A percentile compares a stretch with the other conserved stretches of the same genome.
These are phyloP conservation scores for Geococcyx californianus DNA, from an alignment of 2,113 vertebrate genomes.

Conservation along the genomic window DNA sequence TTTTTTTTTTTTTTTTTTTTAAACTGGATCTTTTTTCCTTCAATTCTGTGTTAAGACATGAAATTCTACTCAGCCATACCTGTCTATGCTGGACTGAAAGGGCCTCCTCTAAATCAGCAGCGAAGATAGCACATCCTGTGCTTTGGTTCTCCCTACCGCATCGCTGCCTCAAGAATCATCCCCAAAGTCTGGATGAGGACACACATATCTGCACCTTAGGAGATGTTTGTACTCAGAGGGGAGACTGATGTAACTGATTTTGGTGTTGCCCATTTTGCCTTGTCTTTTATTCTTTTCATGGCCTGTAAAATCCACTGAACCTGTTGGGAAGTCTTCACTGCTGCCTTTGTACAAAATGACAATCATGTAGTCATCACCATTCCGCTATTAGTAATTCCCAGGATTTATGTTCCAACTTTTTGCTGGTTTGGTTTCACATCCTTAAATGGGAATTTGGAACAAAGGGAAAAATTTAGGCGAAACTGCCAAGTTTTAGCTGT, in stretches of 20 bases:
- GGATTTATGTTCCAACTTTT: neutral
- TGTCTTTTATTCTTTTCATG: neutral
- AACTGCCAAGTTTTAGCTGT: neutral
- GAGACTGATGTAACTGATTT: neutral
- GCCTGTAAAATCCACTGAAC: neutral
- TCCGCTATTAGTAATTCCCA: neutral
- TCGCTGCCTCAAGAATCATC: neutral
- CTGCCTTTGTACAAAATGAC: neutral
- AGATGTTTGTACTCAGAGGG: neutral
- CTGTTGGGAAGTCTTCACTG: neutral
- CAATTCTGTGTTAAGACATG: neutral
- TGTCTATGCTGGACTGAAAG: neutral
- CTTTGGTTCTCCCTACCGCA: neutral
- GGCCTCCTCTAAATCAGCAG: neutral
- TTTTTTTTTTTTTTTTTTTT: neutral
- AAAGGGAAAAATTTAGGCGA: neutral
- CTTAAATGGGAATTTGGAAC: neutral
- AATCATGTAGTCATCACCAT: neutral
- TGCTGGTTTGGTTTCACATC: neutral
- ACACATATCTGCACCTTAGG: neutral
- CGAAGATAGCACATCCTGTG: accelerated
- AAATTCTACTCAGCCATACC: neutral
- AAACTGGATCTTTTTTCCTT: neutral
- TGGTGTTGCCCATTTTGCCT: neutral
- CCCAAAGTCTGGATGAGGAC: neutral